Evolutionary conservation across 2,888 invertebrate genomes (phyloP).

Genomic region (Megamerina dolium): DNA sequence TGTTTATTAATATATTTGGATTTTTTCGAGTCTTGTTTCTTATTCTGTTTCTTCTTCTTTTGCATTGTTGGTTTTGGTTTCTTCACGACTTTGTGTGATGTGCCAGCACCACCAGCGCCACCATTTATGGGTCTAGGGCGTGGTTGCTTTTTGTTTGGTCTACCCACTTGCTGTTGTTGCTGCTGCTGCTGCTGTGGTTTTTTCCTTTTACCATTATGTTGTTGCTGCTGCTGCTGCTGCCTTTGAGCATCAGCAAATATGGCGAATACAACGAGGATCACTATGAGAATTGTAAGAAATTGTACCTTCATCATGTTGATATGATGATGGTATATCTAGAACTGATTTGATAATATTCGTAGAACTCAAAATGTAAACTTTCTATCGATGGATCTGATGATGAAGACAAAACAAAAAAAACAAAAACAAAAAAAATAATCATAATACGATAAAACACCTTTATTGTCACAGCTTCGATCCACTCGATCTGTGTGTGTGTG

Average conservation of each 20-base stretch:
- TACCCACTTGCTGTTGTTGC: slow-evolving; percentile 10
- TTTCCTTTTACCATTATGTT: not conserved
- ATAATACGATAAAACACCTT: no score
- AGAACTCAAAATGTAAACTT: slow-evolving; percentile 9
- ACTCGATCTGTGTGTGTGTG: no score
- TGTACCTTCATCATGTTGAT: slow-evolving; percentile 12
- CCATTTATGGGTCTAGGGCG: not conserved
- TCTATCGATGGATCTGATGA: not conserved
- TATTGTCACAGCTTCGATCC: no score
- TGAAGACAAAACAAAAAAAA: no score
- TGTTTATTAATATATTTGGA: slow-evolving; percentile 22
- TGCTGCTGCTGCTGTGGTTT: slow-evolving; percentile 8
- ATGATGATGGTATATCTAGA: slow-evolving; percentile 1
- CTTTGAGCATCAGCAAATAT: slow-evolving; percentile 9
- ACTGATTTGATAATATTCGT: slow-evolving; percentile 1
- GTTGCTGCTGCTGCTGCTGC: slow-evolving; percentile 15
- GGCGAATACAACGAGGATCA: slow-evolving; percentile 8
- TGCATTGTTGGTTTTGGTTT: not conserved
- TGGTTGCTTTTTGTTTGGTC: not conserved
- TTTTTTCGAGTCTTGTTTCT: slow-evolving; percentile 2
- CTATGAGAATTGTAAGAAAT: slow-evolving; percentile 1
- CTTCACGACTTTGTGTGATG: not conserved
- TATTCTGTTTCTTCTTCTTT: slow-evolving; percentile 5
- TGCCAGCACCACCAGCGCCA: not conserved
- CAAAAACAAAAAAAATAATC: no score